Base-by-base conservation (phyloP, 2,888 invertebrate species). In the Harpagoxenus sublaevis region DNA sequence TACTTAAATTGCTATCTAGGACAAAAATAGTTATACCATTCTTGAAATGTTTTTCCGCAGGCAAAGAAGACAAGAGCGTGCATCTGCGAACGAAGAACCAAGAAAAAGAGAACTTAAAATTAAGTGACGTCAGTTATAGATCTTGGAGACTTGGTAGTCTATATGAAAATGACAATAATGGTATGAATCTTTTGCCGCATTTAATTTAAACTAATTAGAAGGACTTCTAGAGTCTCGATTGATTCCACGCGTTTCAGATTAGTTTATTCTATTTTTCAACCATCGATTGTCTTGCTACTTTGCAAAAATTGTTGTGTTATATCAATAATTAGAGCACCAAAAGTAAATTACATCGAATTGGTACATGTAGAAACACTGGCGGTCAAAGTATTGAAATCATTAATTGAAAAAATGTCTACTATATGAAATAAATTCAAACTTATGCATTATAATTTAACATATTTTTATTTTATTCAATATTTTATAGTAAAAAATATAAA, bases 61-160 rank as follows among this genome's bases (percentile, higher is more conserved):
- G 53, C n/a, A 86, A 84, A 55, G 86, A 86, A 12, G 60, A 66
- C 42, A 89, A 85, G 73, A 86, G 35, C 9, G 74, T 79, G 71
- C 62, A 81, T 53, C 23, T 78, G 77, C 83, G 86, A 71, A 60
- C 63, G 15, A 87, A 88, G 53, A 84, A 83, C 57, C 79, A 68
- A 39, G 63, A 57, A 28, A 94, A 93, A 81, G 94, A 94, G 23
- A 94, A 93, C 86, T 84, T 92, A 10, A 94, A 94, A 86, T 89
- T 94, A 73, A 93, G 92, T 66, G 94, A 95, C 66, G 92, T 95
- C 53, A 95, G 94, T 87, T 95, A 95, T 86, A 92, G 94, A 86
- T 95, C 95, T 35, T 95, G 95, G 95, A 92, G 95, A 87, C 84
- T 94, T 53, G 94, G 94, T 12, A 95, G 95, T 85, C 91, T 95